phyloP scores from a whole-genome alignment of 2,888 invertebrate genomes.

The Agrilus cyanescens region DNA sequence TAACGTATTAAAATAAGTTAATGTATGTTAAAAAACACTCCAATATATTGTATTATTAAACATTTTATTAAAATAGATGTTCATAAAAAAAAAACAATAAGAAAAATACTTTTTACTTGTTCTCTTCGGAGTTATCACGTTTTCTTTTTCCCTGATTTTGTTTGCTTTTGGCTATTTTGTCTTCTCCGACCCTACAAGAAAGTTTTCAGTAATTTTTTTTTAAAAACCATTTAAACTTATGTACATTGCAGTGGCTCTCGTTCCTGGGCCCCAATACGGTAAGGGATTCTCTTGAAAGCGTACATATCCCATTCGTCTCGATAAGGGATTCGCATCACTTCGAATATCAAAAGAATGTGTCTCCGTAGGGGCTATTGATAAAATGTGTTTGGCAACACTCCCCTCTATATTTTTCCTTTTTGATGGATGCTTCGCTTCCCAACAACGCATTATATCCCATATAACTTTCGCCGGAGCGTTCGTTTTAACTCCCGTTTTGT shows the following conservation, averaged over 20 bases:
- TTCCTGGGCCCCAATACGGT: constrained; percentile 86
- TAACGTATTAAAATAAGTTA: too few relatives aligned
- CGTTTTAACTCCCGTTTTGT: constrained; percentile 82
- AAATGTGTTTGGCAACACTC: constrained; percentile 42
- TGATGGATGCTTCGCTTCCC: constrained; percentile 60
- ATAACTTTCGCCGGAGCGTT: constrained; percentile 73
- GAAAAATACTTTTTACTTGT: neutral
- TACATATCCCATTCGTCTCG: constrained; percentile 56
- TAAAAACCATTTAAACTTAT: constrained; percentile 19
- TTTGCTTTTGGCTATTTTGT: constrained; percentile 47
- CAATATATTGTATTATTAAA: too few relatives aligned
- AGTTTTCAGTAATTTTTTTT: constrained; percentile 5
- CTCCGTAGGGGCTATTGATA: constrained; percentile 40
- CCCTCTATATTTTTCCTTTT: constrained; percentile 46
- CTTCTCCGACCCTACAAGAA: constrained; percentile 44
- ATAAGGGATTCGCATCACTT: constrained; percentile 67
- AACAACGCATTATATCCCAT: constrained; percentile 86
- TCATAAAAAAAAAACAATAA: too few relatives aligned
- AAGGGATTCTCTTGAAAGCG: constrained; percentile 82
- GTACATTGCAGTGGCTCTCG: constrained; percentile 65
- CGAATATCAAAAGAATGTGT: constrained; percentile 44
- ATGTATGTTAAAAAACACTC: too few relatives aligned
- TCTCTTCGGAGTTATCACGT: constrained; percentile 22
- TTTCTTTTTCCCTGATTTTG: constrained; percentile 57
- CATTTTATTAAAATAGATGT: too few relatives aligned